Conservation (phyloP, 37 sponge, comb jelly and placozoan species). For the Agelas oroides region DNA sequence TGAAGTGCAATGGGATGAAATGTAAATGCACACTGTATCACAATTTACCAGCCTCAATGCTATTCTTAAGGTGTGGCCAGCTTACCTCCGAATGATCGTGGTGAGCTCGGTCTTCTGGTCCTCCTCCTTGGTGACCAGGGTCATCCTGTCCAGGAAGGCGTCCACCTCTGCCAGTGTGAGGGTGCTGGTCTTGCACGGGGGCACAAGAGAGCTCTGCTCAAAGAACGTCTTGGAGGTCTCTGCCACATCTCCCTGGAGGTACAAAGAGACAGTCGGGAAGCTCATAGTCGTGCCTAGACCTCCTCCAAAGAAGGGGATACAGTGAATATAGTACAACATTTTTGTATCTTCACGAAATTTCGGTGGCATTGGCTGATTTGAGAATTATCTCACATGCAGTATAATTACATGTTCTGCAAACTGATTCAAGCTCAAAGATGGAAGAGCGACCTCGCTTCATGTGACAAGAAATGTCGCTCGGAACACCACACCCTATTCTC, state of each 20-base stretch:
- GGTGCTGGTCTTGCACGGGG: slow-evolving; percentile 61
- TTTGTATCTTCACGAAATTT: neutral
- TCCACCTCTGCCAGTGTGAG: slow-evolving; percentile 88
- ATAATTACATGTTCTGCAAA: no score
- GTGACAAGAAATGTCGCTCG: no score
- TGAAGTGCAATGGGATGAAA: no score
- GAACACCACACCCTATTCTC: no score
- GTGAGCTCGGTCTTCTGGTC: slow-evolving; percentile 80
- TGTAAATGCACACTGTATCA: no score
- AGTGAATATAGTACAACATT: no score
- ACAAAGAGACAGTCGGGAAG: neutral
- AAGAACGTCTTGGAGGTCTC: slow-evolving; percentile 89
- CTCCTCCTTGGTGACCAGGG: slow-evolving; percentile 81
- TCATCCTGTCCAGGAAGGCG: slow-evolving; percentile 80
- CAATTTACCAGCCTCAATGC: no score
- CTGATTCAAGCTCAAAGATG: no score
- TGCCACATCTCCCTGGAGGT: slow-evolving; percentile 85
- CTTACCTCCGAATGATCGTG: slow-evolving; percentile 72
- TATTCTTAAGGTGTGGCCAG: no score
- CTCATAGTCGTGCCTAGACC: neutral
- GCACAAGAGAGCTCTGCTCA: slow-evolving; percentile 42
- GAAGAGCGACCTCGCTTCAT: no score
- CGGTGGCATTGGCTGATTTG: neutral
- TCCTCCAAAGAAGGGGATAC: neutral
- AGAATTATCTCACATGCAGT: no score